Percentiles rank a stretch among this genome's conserved stretches.
Evolutionary conservation across 2,113 vertebrate genomes (phyloP).

Genomic region (Fukomys damarensis): DNA sequence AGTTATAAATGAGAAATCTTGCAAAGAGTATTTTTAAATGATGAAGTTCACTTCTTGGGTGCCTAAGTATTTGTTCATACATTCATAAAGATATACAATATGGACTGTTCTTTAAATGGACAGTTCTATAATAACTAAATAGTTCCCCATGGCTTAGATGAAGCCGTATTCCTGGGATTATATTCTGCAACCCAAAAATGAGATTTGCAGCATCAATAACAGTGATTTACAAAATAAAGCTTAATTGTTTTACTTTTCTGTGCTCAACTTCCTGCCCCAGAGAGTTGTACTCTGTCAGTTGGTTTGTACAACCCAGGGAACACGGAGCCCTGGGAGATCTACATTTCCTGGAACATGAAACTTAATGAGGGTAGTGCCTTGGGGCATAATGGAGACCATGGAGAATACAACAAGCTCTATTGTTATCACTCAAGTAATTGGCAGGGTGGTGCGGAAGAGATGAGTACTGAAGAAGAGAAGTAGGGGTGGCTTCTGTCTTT

Average conservation of each 20-base stretch:
- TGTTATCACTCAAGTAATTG: neutral
- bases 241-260: neutral
- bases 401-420: neutral
- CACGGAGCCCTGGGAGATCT: neutral
- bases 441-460: neutral
- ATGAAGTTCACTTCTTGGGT: neutral
- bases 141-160: neutral
- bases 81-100: neutral
- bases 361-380: neutral
- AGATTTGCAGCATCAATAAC: neutral
- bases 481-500: neutral
- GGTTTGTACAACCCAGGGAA: neutral
- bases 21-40: neutral
- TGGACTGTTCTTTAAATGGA: neutral
- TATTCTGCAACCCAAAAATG: neutral
- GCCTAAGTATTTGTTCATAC: neutral
- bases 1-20: neutral
- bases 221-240: neutral
- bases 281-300: neutral
- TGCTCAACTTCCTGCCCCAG: neutral
- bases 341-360: neutral
- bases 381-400: neutral
- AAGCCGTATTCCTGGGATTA: neutral
- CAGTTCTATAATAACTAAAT: neutral
- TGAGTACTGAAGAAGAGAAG: neutral